Conservation (phyloP, 2,888 invertebrate genomes). For the Trisateles emortualis region DNA sequence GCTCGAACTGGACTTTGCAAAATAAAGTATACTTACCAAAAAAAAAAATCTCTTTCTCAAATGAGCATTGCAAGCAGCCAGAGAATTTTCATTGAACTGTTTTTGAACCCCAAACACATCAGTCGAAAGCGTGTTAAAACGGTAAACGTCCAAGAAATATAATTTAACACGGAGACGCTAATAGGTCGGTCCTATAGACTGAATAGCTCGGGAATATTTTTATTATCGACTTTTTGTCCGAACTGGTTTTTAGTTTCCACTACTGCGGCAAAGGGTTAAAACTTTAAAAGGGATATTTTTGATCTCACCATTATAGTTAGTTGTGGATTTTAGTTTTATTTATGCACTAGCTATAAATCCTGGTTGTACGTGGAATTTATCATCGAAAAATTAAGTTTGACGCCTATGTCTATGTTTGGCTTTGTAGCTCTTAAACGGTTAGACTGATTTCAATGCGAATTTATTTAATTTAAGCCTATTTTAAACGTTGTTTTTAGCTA, state of each 20-base stretch:
- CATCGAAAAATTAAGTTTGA: no score
- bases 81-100: constrained; percentile 7
- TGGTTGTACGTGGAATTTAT: no score
- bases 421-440: no score
- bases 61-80: no score
- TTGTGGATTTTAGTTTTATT: not conserved
- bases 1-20: no score
- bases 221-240: constrained; percentile 27
- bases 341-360: no score
- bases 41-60: no score
- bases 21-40: no score
- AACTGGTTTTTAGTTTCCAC: constrained; percentile 30
- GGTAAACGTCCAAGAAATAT: constrained; percentile 49
- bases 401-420: no score
- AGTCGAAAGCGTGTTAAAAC: constrained; percentile 38
- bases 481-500: no score
- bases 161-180: constrained; percentile 53
- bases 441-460: no score
- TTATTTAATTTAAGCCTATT: no score
- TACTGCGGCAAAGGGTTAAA: constrained; percentile 14
- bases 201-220: constrained; percentile 40
- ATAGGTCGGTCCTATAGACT: constrained; percentile 40
- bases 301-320: not conserved
- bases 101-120: constrained; percentile 25
- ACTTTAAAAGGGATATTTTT: constrained; percentile 7